Percentiles rank a stretch among this genome's conserved stretches.
Conservation (phyloP, 2,797 vertebrate species). For the Hippocampus kuda region DNA sequence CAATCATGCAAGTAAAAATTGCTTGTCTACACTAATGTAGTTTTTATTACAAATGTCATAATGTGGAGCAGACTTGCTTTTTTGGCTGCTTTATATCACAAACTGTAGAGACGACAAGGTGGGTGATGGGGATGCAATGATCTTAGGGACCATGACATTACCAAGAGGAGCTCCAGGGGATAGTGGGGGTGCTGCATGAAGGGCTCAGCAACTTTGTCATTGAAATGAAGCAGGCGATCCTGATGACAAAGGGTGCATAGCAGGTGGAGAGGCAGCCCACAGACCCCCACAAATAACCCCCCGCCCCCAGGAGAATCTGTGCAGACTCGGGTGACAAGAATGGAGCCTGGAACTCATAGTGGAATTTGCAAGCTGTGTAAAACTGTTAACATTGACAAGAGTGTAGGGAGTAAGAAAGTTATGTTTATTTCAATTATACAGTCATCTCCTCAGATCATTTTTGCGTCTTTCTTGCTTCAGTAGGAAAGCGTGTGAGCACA, state of each 20-base stretch:
- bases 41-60: neutral
- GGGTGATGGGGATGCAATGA: conserved; percentile 8
- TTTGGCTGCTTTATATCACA: neutral
- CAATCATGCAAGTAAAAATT: neutral
- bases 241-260: conserved; percentile 76
- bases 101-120: neutral
- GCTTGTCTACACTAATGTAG: neutral
- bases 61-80: neutral
- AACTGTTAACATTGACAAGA: neutral
- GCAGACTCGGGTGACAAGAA: conserved; percentile 15
- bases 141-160: conserved; percentile 71
- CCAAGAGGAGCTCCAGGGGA: conserved; percentile 22
- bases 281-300: neutral
- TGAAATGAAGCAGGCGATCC: conserved; percentile 70
- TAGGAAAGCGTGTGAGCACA: conserved; percentile 26
- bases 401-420: too few relatives aligned
- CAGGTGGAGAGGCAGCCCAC: conserved; percentile 83
- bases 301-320: conserved; percentile 9
- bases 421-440: neutral
- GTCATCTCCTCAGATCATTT: neutral
- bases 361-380: neutral
- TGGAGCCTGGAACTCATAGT: conserved; percentile 8
- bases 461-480: neutral
- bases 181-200: conserved; percentile 6
- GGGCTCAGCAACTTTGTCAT: conserved; percentile 76